Evolutionary conservation across 2,888 invertebrate genomes (phyloP).

Genomic region (Agrenia bidenticulata): DNA sequence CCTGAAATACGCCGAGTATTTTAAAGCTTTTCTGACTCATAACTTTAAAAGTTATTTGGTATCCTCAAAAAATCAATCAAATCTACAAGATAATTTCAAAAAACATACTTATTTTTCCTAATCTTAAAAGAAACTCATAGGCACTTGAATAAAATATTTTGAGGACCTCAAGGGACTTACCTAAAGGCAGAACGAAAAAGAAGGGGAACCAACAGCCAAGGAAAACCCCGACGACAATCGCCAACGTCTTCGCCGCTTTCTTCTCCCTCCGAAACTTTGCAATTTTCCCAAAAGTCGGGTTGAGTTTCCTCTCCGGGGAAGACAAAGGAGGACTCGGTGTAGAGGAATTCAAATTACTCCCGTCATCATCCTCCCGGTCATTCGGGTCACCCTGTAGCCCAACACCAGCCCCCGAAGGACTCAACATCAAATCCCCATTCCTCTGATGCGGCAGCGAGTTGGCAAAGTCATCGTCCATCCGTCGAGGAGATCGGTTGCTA

Average conservation of each 20-base stretch:
- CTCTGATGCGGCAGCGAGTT: neutral
- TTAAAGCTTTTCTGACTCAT: too few relatives aligned
- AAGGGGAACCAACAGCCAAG: slow-evolving; percentile 70
- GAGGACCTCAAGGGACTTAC: slow-evolving; percentile 57
- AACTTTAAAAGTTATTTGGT: too few relatives aligned
- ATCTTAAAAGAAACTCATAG: too few relatives aligned
- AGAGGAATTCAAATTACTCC: slow-evolving; percentile 46
- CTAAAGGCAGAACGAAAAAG: slow-evolving; percentile 66
- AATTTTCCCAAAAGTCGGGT: slow-evolving; percentile 55
- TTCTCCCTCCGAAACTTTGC: slow-evolving; percentile 64
- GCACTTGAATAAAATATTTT: too few relatives aligned
- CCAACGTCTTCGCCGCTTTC: slow-evolving; percentile 67
- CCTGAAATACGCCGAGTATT: too few relatives aligned
- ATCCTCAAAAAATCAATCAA: too few relatives aligned
- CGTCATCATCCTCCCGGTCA: slow-evolving; percentile 9
- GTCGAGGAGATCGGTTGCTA: slow-evolving; percentile 3
- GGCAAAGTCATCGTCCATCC: neutral
- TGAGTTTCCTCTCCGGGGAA: slow-evolving; percentile 50
- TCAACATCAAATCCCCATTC: neutral
- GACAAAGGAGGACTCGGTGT: slow-evolving; percentile 52
- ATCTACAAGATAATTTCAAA: too few relatives aligned
- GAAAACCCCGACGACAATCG: slow-evolving; percentile 67
- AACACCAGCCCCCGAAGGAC: neutral
- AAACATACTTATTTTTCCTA: too few relatives aligned
- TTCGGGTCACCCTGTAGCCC: too few relatives aligned